These are phyloP conservation scores for Rhimphoctona megacephalus DNA, from an alignment of 2,888 invertebrate species.

Conservation along the genomic window DNA sequence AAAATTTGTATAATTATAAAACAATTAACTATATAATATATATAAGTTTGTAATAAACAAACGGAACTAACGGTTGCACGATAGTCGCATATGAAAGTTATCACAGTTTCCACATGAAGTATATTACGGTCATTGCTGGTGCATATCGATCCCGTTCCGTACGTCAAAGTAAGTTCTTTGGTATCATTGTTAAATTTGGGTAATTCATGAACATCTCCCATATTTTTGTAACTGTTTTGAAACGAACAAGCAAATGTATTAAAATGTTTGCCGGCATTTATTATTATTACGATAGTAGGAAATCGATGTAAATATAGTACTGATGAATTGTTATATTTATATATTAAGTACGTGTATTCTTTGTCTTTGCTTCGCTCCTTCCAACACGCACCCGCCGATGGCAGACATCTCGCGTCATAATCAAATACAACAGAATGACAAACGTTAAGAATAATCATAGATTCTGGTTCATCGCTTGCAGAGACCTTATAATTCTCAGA, in stretches of 20 bases:
- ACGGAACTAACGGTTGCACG: constrained; percentile 72
- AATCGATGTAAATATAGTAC: background rate
- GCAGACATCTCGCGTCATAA: constrained; percentile 57
- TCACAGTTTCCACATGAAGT: constrained; percentile 73
- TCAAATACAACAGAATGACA: constrained; percentile 80
- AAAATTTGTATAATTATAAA: background rate
- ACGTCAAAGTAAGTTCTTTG: constrained; percentile 66
- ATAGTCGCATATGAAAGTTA: constrained; percentile 78
- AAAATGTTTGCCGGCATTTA: background rate
- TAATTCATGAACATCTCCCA: constrained; percentile 58
- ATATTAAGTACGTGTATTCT: constrained; percentile 18
- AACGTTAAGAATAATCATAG: constrained; percentile 79
- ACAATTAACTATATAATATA: background rate
- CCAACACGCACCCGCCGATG: constrained; percentile 72
- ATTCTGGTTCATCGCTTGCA: constrained; percentile 58
- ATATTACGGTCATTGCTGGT: background rate
- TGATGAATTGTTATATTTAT: background rate
- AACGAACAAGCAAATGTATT: background rate
- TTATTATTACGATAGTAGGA: background rate
- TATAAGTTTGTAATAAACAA: background rate
- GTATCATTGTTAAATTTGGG: constrained; percentile 52
- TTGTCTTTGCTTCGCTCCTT: constrained; percentile 13
- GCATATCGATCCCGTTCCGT: constrained; percentile 75
- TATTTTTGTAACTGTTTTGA: constrained; percentile 55
- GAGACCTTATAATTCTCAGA: constrained; percentile 77